A percentile compares a stretch with the other conserved stretches of the same genome.
Evolutionary conservation across 2,113 vertebrate genomes (phyloP).

Genomic region (Fulmarus glacialis): DNA sequence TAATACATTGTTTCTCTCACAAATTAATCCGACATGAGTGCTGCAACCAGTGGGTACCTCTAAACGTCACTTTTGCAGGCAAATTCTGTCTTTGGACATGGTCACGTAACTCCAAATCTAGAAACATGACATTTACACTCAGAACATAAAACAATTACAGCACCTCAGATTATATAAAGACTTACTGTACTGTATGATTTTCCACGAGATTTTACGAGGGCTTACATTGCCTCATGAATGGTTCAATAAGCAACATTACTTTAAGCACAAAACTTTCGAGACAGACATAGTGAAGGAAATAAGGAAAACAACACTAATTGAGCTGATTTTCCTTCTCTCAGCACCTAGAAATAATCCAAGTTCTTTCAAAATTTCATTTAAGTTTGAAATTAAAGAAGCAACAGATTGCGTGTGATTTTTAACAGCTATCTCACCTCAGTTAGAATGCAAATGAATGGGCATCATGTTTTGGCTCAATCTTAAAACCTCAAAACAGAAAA

Average conservation of each 20-base stretch:
- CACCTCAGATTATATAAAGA: background rate
- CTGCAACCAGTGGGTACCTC: background rate
- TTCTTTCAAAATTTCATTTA: background rate
- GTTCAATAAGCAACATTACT: background rate
- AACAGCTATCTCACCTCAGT: background rate
- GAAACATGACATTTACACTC: background rate
- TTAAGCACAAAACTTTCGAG: background rate
- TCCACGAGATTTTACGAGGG: background rate
- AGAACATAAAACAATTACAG: background rate
- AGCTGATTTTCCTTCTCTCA: background rate
- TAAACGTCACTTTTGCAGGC: background rate
- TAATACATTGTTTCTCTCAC: background rate
- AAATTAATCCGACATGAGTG: background rate
- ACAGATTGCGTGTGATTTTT: background rate
- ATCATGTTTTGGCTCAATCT: background rate
- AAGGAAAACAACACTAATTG: background rate
- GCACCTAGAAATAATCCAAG: background rate
- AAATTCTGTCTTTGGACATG: background rate
- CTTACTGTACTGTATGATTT: background rate
- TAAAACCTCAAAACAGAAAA: background rate
- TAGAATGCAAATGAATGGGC: background rate
- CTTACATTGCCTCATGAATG: background rate
- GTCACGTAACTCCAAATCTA: background rate
- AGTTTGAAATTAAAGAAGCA: background rate
- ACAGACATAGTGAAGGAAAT: background rate